A percentile compares a stretch with the other conserved stretches of the same genome.
These are phyloP conservation scores for Thunnus thynnus DNA, from an alignment of 2,113 vertebrate genomes.

Conservation along the genomic window DNA sequence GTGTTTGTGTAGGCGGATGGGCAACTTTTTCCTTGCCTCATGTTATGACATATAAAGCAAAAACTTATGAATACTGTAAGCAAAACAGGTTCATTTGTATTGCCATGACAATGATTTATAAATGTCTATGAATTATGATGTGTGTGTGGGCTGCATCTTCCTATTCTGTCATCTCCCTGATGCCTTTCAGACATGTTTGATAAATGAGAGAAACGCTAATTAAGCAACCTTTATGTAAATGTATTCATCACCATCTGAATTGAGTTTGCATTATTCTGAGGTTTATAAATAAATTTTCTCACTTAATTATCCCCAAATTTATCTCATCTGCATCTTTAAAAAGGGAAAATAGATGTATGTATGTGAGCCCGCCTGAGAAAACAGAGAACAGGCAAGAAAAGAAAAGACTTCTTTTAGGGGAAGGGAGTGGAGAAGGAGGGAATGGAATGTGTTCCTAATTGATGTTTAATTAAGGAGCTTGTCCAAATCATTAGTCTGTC, in stretches of 20 bases:
- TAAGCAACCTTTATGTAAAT: constrained; percentile 63
- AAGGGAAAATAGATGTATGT: background rate
- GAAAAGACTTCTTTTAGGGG: background rate
- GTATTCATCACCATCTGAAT: constrained; percentile 57
- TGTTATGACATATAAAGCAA: background rate
- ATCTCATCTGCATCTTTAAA: constrained; percentile 30
- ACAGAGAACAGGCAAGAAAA: background rate
- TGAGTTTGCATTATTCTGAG: constrained; percentile 34
- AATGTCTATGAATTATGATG: background rate
- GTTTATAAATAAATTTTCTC: constrained; percentile 34
- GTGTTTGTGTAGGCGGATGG: background rate
- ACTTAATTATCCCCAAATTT: constrained; percentile 38
- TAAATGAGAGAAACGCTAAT: constrained; percentile 65
- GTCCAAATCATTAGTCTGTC: constrained; percentile 81
- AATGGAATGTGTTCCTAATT: constrained; percentile 76
- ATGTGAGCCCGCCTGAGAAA: constrained; percentile 12
- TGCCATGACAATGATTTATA: background rate
- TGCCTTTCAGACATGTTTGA: constrained; percentile 39
- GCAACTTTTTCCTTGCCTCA: background rate
- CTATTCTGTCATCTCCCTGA: constrained; percentile 39
- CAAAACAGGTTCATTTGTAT: background rate
- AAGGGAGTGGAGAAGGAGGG: constrained; percentile 11
- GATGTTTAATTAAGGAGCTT: constrained; percentile 83
- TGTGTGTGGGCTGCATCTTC: background rate
- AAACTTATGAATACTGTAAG: background rate